Evolutionary conservation across 2,888 invertebrate genomes (phyloP), one percentile per base, ranked within the genome.

Genomic region (Orchesellides sinensis): DNA sequence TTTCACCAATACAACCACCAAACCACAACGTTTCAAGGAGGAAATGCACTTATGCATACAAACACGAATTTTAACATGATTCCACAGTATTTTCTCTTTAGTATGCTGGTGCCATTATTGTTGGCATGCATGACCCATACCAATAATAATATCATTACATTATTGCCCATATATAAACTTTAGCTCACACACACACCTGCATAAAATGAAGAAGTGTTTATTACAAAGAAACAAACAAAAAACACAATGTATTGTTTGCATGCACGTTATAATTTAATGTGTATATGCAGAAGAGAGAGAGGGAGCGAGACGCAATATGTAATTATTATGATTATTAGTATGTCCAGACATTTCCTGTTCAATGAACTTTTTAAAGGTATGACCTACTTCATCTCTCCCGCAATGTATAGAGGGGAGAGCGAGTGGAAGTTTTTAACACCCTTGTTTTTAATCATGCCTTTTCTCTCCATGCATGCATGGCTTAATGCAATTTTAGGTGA

Each of bases 331-430:
- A 80, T 73, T 72, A 72, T 65, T 80, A 73, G 72, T 72, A 72
- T 72, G 80, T 80, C 72, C 73, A 72, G 45, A 80, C 80, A 79
- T 79, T 79, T 79, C 78, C 78, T 80, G 72, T 80, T 80, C 80
- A 80, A 80, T 80, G 80, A 80, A 80, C 80, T 80, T 40, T 66
- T 80, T n/a, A n/a, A n/a, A n/a, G n/a, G n/a, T 52, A 23, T 63
- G 72, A 65, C 72, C 80, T 73, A 73, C 52, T 80, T 80, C 27
- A 73, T 68, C 35, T 29, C 19, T 59, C 23, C 10, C 25, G 19
- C 23, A 27, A 27, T n/a, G 52, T 10, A 59, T 17, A 59, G 25
- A 21, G 25, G 56, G 49, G 17, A 49, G 49, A 49, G 45, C 0
- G 54, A 54, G 19, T 69, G 32, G 49, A 4, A 49, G 10, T 49